These are phyloP conservation scores for Cerastis leucographa DNA, from an alignment of 2,888 invertebrate species.

Conservation along the genomic window DNA sequence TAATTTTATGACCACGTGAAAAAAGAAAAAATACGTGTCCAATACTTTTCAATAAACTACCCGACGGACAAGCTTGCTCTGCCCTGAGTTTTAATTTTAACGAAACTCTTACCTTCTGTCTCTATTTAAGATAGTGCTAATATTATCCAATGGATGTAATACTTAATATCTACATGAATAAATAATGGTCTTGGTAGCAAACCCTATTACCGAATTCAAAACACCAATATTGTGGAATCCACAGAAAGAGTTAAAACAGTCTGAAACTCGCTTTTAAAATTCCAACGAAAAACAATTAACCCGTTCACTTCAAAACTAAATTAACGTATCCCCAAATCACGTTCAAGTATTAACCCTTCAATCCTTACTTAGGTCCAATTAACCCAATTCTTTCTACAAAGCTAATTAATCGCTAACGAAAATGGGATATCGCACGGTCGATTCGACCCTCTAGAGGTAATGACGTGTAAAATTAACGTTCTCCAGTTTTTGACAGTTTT, in stretches of 20 bases:
- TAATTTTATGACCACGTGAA: too few relatives aligned
- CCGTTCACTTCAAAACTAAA: conserved; percentile 32
- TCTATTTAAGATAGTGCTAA: background rate
- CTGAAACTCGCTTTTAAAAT: background rate
- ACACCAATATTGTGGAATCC: background rate
- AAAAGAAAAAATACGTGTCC: too few relatives aligned
- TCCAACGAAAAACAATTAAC: conserved; percentile 13
- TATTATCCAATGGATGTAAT: background rate
- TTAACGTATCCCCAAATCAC: conserved; percentile 36
- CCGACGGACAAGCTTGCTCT: too few relatives aligned
- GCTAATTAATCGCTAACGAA: conserved; percentile 65
- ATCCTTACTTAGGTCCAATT: conserved; percentile 63
- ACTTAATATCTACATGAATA: background rate
- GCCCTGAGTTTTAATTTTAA: background rate
- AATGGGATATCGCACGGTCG: conserved; percentile 66
- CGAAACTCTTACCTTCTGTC: background rate
- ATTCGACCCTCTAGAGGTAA: conserved; percentile 62
- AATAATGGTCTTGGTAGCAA: background rate
- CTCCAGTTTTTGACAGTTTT: conserved; percentile 70
- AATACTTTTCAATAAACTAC: too few relatives aligned
- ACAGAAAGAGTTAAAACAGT: background rate
- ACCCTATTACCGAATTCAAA: background rate
- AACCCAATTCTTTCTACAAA: conserved; percentile 64
- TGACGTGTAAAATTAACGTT: conserved; percentile 69
- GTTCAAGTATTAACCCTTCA: conserved; percentile 44